Evolutionary conservation across 2,113 vertebrate genomes (phyloP).

Genomic region (Pandion haliaetus): DNA sequence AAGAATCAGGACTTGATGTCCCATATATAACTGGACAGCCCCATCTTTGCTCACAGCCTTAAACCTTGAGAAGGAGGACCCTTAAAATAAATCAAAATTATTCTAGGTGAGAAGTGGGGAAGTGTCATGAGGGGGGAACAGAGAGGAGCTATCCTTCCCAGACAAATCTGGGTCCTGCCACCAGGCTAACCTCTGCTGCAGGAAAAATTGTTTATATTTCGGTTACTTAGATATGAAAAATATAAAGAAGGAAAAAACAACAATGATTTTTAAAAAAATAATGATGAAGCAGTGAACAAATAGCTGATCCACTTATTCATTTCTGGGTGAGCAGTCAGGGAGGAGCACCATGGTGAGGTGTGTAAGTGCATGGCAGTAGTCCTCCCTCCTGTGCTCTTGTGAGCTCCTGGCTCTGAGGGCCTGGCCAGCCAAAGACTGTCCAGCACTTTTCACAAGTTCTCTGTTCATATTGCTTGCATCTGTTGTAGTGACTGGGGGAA

Average conservation of each 20-base stretch:
- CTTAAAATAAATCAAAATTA: not conserved
- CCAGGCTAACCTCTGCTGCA: not conserved
- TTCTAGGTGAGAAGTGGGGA: not conserved
- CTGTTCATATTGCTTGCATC: not conserved
- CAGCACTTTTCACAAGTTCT: not conserved
- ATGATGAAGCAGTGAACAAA: not conserved
- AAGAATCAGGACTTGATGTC: not conserved
- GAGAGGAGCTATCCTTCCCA: not conserved
- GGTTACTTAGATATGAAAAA: not conserved
- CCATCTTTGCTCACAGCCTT: not conserved
- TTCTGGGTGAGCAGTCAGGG: not conserved
- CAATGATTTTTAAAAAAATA: not conserved
- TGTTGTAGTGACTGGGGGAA: not conserved
- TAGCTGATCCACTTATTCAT: not conserved
- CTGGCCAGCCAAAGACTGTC: not conserved
- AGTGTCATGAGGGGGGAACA: not conserved
- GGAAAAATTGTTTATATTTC: not conserved
- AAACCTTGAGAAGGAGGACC: not conserved
- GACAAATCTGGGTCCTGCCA: not conserved
- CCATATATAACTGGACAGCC: not conserved
- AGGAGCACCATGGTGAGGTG: not conserved
- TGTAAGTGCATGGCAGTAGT: not conserved
- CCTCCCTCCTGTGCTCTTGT: not conserved
- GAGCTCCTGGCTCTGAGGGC: not conserved
- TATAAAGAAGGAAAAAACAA: not conserved